Evolutionary conservation across 2,888 invertebrate species (phyloP), one percentile per base, ranked within the genome.

Genomic region (Myopa testacea): DNA sequence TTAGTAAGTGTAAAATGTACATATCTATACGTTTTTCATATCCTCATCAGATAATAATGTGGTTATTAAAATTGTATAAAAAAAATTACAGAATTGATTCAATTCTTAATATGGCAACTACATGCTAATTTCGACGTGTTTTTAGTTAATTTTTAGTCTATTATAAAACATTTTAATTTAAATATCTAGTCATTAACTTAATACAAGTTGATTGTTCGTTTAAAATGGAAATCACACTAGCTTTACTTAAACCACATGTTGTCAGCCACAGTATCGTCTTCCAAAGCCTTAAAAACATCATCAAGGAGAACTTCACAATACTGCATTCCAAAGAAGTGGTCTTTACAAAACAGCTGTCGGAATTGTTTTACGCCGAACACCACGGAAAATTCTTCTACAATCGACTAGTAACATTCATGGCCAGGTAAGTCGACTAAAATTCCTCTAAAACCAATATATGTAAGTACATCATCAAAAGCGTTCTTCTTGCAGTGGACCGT

Each of bases 221-320:
- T 10, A 55, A 70, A 67, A 86, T 93, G 84, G 91, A 96, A 90
- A 89, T 97, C 84, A 96, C 97, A 37, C 90, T 97, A 82, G 96
- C 96, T 4, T 93, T 97, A 81, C 91, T 97, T 78, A 97, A 97
- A 87, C 97, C 97, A 6, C 96, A 97, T 86, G 91, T 95, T 58
- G 91, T 95, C 3, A 94, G 94, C 85, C 94, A 95, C 87, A 95
- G 95, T 0, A 90, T 93, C 80, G 93, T 93, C 5, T 87, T 94
- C 16, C 90, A 92, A 86, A 92, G 92, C 86, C 93, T 97, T 71
- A 91, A 93, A 84, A 90, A 93, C 78, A 87, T 93, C 82, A 93
- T 97, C 81, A 89, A 91, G 70, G 91, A 93, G 82, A 92, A 93
- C 82, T 96, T 97, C 87, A 92, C 93, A 84, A 91, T 97, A 77